Base-by-base conservation (phyloP, 1,140 invertebrate species). In the Pentalonia nigronervosa region DNA sequence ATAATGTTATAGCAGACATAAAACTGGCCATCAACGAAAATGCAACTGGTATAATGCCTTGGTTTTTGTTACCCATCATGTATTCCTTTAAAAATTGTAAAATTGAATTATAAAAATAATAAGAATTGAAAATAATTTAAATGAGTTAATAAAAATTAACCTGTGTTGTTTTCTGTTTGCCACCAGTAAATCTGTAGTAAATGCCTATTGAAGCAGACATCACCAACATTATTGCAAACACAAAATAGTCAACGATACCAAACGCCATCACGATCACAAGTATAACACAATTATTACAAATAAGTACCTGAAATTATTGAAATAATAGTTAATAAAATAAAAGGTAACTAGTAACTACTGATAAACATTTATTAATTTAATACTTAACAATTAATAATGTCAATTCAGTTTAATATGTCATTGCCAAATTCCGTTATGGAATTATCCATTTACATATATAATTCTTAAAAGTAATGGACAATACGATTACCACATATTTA, bases 11-110 rank as follows among this genome's bases (percentile, higher is more conserved):
- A 23, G 98, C 98, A 1, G 98, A 99, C 97, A 99, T 99, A 94
- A 99, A 99, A 81, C 98, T 98, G 20, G 98, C 98, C 97, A 98
- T 98, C 1, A 99, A 95, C 30, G 97, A 98, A 93, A 98, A 97
- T 6, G 97, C 97, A 0, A 99, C 98, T 0, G 98, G 98, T 1
- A 96, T 53, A 90, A 98, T 96, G 8, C 96, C 95, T 97, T 98
- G 98, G 48, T 97, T 97, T 93, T 96, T 96, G 94, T 98, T 97
- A 1, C 97, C 98, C 84, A 98, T 94, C 93, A 98, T 96, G 94
- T 98, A 98, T 95, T 98, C 98, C 96, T 98, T 95, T 90, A 95
- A 96, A 86, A 88, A 94, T 83, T 90, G 21, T 95, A 96, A 86
- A 88, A 94, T 83, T 90, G 21, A 92, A 88, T 91, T 47, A 2